Evolutionary conservation across 2,797 vertebrate genomes (phyloP).

Genomic region (Allobates femoralis): DNA sequence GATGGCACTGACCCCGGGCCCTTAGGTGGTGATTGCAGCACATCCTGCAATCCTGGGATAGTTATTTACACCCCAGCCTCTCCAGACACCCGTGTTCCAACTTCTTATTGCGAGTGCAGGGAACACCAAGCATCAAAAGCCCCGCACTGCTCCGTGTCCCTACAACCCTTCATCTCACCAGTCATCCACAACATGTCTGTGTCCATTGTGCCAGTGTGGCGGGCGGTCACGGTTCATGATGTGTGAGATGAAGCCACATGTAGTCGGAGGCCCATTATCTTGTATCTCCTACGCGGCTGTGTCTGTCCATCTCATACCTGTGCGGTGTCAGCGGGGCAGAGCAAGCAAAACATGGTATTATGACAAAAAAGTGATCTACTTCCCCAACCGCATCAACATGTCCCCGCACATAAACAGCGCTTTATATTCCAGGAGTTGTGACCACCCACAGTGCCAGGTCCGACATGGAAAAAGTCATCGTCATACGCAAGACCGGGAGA

Average conservation of each 20-base stretch:
- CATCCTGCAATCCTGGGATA: no score
- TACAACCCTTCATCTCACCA: background rate
- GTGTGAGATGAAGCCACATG: background rate
- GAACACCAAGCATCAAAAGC: no score
- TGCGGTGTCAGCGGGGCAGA: background rate
- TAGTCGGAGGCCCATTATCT: background rate
- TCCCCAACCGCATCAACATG: background rate
- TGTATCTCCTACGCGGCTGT: background rate
- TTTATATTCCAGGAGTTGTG: conserved; percentile 29
- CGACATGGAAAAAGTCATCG: background rate
- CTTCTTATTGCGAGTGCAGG: no score
- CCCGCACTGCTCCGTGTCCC: no score
- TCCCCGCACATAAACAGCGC: background rate
- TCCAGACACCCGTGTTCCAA: no score
- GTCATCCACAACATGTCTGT: background rate
- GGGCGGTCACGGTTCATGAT: conserved; percentile 16
- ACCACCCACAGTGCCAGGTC: conserved; percentile 34
- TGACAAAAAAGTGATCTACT: conserved; percentile 37
- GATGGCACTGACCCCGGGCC: no score
- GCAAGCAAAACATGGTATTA: conserved; percentile 10
- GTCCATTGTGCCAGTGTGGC: background rate
- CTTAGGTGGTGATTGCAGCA: no score
- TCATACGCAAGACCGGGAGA: background rate
- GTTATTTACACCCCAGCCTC: no score
- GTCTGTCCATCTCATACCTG: background rate